These are phyloP conservation scores for Kradibia gibbosae DNA, from an alignment of 1,140 invertebrate species.

Conservation along the genomic window DNA sequence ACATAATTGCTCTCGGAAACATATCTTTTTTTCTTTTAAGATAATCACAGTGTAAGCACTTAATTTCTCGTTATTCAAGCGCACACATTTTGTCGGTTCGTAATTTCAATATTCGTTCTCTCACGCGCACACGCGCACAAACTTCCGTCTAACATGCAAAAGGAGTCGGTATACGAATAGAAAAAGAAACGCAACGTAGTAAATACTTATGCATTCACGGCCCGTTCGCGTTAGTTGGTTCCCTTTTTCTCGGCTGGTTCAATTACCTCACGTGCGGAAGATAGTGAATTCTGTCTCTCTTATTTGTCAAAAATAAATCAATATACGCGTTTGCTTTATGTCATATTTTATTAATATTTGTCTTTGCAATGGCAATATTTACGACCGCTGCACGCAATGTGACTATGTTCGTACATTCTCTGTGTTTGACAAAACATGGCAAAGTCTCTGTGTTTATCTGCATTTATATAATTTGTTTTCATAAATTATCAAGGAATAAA, in stretches of 20 bases:
- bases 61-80: slow-evolving; percentile 10
- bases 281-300: slow-evolving; percentile 9
- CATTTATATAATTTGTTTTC: too few relatives aligned
- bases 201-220: slow-evolving; percentile 28
- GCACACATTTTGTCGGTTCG: not conserved
- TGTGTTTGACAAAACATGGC: too few relatives aligned
- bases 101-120: slow-evolving; percentile 29
- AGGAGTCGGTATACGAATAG: slow-evolving; percentile 1
- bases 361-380: too few relatives aligned
- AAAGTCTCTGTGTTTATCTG: too few relatives aligned
- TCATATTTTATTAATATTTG: not conserved
- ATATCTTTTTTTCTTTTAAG: not conserved
- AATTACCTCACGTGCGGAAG: slow-evolving; percentile 12
- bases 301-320: slow-evolving; percentile 8
- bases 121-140: slow-evolving; percentile 1
- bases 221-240: slow-evolving; percentile 23
- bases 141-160: slow-evolving; percentile 26
- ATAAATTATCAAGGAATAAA: too few relatives aligned
- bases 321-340: not conserved
- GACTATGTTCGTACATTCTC: too few relatives aligned
- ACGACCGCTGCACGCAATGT: too few relatives aligned
- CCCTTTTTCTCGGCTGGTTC: slow-evolving; percentile 33
- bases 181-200: not conserved
- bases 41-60: not conserved
- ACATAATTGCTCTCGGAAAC: too few relatives aligned